Evolutionary conservation across 2,797 vertebrate genomes (phyloP).

Genomic region (Epinephelus coioides): DNA sequence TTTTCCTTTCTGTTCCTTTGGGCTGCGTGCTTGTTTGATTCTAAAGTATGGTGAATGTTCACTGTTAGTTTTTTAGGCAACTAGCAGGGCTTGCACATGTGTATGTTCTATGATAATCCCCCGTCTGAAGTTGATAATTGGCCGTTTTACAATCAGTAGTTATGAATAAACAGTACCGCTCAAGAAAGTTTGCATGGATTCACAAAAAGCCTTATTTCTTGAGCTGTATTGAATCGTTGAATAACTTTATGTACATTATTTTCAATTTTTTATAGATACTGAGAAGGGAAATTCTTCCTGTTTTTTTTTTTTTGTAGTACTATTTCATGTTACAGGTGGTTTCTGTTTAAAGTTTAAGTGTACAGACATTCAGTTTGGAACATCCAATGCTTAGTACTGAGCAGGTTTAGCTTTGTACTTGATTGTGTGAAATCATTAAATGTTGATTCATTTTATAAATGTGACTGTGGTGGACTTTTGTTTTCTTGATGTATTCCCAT

Average conservation of each 20-base stretch:
- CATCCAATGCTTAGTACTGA: conserved; percentile 44
- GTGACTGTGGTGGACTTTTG: conserved; percentile 63
- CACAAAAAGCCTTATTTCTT: conserved; percentile 70
- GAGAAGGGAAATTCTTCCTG: conserved; percentile 21
- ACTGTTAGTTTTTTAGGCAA: conserved; percentile 41
- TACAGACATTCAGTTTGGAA: conserved; percentile 41
- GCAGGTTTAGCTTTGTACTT: conserved; percentile 75
- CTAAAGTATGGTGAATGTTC: conserved; percentile 45
- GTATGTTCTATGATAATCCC: conserved; percentile 38
- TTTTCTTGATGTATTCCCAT: conserved; percentile 46
- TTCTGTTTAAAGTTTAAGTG: conserved; percentile 47
- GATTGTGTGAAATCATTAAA: conserved; percentile 83
- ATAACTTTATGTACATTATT: conserved; percentile 41
- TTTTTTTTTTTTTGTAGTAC: conserved; percentile 51
- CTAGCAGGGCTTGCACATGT: conserved; percentile 54
- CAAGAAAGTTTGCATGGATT: conserved; percentile 63
- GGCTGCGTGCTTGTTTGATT: conserved; percentile 38
- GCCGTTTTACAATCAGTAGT: conserved; percentile 48
- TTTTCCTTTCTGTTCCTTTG: conserved; percentile 42
- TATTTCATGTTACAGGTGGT: conserved; percentile 50
- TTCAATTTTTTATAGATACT: conserved; percentile 48
- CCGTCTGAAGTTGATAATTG: conserved; percentile 36
- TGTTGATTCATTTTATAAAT: conserved; percentile 78
- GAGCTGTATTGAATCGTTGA: conserved; percentile 56
- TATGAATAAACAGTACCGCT: conserved; percentile 40